Evolutionary conservation across 2,797 vertebrate species (phyloP).

Genomic region (Lerista edwardsae): DNA sequence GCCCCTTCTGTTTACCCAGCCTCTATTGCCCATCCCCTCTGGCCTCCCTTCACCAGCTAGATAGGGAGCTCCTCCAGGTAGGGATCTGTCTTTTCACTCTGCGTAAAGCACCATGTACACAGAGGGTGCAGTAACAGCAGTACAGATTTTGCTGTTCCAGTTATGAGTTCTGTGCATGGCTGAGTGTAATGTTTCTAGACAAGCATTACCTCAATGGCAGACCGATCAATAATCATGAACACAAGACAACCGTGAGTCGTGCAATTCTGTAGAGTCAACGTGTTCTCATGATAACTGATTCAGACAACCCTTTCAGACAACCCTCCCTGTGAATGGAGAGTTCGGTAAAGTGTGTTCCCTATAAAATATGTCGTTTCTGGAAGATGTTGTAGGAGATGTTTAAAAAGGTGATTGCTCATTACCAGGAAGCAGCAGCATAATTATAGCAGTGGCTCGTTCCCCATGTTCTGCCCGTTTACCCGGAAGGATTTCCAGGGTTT

Average conservation of each 20-base stretch:
- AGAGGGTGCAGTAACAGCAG: too few relatives aligned
- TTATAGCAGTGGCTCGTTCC: background rate
- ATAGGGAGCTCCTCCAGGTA: too few relatives aligned
- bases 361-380: background rate
- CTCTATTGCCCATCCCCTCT: too few relatives aligned
- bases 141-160: background rate
- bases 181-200: background rate
- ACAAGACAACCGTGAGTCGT: background rate
- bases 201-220: background rate
- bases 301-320: background rate
- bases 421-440: background rate
- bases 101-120: too few relatives aligned
- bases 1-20: too few relatives aligned
- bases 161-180: background rate
- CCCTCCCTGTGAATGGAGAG: too few relatives aligned
- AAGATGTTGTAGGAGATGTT: background rate
- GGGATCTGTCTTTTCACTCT: too few relatives aligned
- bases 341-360: background rate
- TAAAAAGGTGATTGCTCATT: background rate
- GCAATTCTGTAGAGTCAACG: background rate
- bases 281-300: background rate
- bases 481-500: background rate
- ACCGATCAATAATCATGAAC: background rate
- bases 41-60: too few relatives aligned
- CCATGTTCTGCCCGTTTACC: background rate